Evolutionary conservation across 2,113 vertebrate species (phyloP), one percentile per base, ranked within the genome.

Genomic region (Symphodus melops): DNA sequence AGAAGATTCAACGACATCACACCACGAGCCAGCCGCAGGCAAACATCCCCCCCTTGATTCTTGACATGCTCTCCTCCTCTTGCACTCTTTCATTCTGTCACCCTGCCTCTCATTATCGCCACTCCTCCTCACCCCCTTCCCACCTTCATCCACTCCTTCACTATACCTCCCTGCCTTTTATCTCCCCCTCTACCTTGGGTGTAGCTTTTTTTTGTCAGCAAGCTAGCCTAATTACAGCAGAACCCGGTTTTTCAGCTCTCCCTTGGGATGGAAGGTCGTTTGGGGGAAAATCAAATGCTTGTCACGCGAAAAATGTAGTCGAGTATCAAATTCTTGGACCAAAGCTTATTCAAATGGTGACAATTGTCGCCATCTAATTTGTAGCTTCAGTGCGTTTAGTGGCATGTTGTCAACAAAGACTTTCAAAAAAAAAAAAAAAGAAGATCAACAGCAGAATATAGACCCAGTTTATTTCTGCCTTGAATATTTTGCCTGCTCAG

Each of bases 101-200:
- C 77, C 75, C 72, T 89, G 81, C 72, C 68, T 89, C 85, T 90
- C 87, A 89, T 92, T 89, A 92, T 83, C 82, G 65, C 55, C 61
- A 59, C 75, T 66, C 78, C 65, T 72, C 72, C 56, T 77, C 84
- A 55, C 70, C 73, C 59, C 75, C 56, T 63, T 77, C 41, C 21
- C 61, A 86, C 69, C 75, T 83, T 83, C 81, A 79, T 66, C 79
- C 76, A 85, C 78, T 82, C 63, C 75, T 66, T 79, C 67, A 25
- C 63, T 71, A 75, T 57, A 68, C 73, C 61, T 77, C 73, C 57
- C 39, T 1, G 41, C 72, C 88, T 81, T 84, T 82, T 73, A 84
- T 79, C 77, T 66, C 48, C 59, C 19, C 33, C 16, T 12, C 79
- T 79, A 79, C 83, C 68, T 78, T 69, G 23, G 70, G 49, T 71